Conservation (phyloP, 92 coral and sea anemone species). For the Phenganax marumi region DNA sequence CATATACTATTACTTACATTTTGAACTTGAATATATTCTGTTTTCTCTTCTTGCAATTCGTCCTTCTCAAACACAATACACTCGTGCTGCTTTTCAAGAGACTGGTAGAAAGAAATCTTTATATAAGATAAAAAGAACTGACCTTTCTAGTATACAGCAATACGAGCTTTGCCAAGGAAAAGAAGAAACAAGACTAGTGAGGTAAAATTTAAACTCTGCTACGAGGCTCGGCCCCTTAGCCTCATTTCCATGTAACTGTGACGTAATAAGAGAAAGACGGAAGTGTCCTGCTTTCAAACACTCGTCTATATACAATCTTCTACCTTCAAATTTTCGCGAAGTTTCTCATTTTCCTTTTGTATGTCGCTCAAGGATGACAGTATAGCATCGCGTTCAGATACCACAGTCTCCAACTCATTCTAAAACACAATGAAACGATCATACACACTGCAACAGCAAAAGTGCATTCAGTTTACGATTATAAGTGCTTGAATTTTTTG, state of each 20-base stretch:
- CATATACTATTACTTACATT: constrained; percentile 55
- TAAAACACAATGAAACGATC: neutral
- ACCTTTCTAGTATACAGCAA: neutral
- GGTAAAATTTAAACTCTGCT: neutral
- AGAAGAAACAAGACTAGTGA: neutral
- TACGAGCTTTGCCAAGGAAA: neutral
- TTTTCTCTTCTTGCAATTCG: constrained; percentile 86
- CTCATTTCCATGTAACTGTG: too few relatives aligned
- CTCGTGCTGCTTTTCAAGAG: constrained; percentile 81
- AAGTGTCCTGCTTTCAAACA: too few relatives aligned
- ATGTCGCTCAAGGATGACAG: constrained; percentile 75
- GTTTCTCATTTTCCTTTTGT: constrained; percentile 65
- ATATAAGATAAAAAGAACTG: neutral
- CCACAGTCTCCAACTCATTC: constrained; percentile 24
- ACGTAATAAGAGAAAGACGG: too few relatives aligned
- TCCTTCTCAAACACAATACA: constrained; percentile 87
- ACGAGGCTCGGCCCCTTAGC: too few relatives aligned
- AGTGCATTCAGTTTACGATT: too few relatives aligned
- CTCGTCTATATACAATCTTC: neutral
- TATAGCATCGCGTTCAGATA: constrained; percentile 68
- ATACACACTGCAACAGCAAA: too few relatives aligned
- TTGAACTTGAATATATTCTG: constrained; percentile 61
- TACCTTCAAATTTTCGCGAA: constrained; percentile 80
- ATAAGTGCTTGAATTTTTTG: too few relatives aligned
- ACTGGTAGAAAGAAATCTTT: constrained; percentile 59